phyloP scores from a whole-genome alignment of 92 coral and sea anemone genomes.

The Zoanthus sansibaricus region DNA sequence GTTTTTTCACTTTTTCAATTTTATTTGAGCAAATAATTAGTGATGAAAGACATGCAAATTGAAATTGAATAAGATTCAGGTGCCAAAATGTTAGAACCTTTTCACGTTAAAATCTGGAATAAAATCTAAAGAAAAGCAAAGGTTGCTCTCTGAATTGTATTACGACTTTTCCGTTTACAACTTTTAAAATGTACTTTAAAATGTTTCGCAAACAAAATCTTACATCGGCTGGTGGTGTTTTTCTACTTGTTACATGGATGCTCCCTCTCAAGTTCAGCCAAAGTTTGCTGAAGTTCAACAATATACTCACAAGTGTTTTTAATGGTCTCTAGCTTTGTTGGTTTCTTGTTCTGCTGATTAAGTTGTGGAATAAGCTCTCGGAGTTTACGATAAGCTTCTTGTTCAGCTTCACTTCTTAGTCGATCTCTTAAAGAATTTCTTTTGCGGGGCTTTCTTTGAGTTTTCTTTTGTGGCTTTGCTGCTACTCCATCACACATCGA shows the following conservation, averaged over 20 bases:
- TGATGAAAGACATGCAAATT: neutral
- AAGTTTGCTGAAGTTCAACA: constrained; percentile 65
- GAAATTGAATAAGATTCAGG: neutral
- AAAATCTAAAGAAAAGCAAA: neutral
- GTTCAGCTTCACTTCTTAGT: constrained; percentile 81
- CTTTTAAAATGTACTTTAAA: neutral
- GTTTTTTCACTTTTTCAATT: neutral
- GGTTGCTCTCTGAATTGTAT: neutral
- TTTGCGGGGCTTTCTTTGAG: constrained; percentile 63
- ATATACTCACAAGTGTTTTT: constrained; percentile 81
- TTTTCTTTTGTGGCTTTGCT: neutral
- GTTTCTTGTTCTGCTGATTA: constrained; percentile 58
- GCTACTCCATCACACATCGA: neutral
- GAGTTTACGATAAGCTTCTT: constrained; percentile 79
- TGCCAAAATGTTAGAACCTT: neutral
- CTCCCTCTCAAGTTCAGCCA: constrained; percentile 50
- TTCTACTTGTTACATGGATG: neutral
- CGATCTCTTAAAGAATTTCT: constrained; percentile 72
- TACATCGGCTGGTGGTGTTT: neutral
- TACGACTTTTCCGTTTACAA: neutral
- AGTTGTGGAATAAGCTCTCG: constrained; percentile 80
- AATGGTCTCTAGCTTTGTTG: constrained; percentile 84
- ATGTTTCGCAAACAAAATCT: too few species aligned
- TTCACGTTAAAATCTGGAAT: neutral
- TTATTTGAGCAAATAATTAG: neutral